Conservation (phyloP, 2,888 invertebrate species). For the Hoplodrina ambigua region DNA sequence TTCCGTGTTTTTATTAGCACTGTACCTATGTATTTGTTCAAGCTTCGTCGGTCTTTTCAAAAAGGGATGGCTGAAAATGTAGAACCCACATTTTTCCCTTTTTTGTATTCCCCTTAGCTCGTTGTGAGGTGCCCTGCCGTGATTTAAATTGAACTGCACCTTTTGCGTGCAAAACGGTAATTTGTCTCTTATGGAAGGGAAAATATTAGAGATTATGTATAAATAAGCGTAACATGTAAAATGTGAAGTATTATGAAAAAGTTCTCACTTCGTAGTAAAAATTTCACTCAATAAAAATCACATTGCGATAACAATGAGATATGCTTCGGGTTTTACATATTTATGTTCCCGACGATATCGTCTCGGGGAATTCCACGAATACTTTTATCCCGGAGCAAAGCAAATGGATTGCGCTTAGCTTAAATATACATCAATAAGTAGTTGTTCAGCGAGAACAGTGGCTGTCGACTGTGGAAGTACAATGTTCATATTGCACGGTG, state of each 20-base stretch:
- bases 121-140: constrained; percentile 38
- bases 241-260: constrained; percentile 39
- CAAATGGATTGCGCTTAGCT: constrained; percentile 58
- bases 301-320: constrained; percentile 38
- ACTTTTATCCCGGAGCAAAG: constrained; percentile 54
- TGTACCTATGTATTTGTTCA: constrained; percentile 51
- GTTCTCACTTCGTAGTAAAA: constrained; percentile 19
- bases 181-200: constrained; percentile 47
- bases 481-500: constrained; percentile 61
- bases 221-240: constrained; percentile 43
- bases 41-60: constrained; percentile 58
- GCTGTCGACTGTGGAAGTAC: constrained; percentile 51
- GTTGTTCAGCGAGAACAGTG: constrained; percentile 46
- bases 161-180: constrained; percentile 59
- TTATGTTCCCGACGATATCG: constrained; percentile 39
- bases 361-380: constrained; percentile 56
- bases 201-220: no score
- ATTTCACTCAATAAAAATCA: constrained; percentile 43
- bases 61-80: constrained; percentile 54
- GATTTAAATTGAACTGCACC: constrained; percentile 65
- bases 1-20: constrained; percentile 61
- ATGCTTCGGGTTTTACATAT: constrained; percentile 43
- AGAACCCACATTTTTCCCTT: constrained; percentile 47
- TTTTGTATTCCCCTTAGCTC: constrained; percentile 44
- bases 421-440: constrained; percentile 52